Evolutionary conservation across 2,888 invertebrate species (phyloP).

Genomic region (Syrphus vitripennis): DNA sequence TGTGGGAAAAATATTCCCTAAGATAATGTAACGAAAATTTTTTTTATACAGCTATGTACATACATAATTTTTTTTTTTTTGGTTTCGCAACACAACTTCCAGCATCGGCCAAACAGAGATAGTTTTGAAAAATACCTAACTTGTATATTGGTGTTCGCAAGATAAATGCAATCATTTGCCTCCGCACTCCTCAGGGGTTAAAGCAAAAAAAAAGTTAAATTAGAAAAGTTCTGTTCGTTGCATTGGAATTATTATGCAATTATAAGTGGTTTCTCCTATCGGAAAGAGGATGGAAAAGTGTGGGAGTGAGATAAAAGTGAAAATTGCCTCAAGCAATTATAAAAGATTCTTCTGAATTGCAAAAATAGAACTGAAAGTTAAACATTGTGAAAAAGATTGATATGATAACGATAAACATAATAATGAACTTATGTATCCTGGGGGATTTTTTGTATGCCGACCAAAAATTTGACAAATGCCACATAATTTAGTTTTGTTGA

Average conservation of each 20-base stretch:
- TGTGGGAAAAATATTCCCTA: background rate
- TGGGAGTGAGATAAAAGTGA: background rate
- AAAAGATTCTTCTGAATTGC: background rate
- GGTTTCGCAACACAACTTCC: background rate
- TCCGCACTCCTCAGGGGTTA: background rate
- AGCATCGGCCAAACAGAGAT: background rate
- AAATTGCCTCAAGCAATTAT: background rate
- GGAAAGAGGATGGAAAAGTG: fast-evolving
- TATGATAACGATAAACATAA: background rate
- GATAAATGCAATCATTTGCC: constrained; percentile 3
- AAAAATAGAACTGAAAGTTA: background rate
- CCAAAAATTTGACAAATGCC: background rate
- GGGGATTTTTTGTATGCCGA: background rate
- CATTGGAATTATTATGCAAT: constrained; percentile 28
- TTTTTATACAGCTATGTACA: too few species aligned
- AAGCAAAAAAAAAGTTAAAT: constrained; percentile 21
- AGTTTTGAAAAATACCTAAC: background rate
- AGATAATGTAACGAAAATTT: background rate
- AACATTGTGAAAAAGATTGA: background rate
- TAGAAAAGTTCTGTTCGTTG: constrained; percentile 30
- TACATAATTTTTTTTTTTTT: background rate
- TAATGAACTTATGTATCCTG: background rate
- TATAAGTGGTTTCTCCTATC: background rate
- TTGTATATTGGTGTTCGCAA: constrained; percentile 5
- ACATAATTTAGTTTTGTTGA: too few species aligned